Percentiles rank a stretch among this genome's conserved stretches.
Evolutionary conservation across 1,140 invertebrate genomes (phyloP).

Genomic region (Bombyx mandarina): DNA sequence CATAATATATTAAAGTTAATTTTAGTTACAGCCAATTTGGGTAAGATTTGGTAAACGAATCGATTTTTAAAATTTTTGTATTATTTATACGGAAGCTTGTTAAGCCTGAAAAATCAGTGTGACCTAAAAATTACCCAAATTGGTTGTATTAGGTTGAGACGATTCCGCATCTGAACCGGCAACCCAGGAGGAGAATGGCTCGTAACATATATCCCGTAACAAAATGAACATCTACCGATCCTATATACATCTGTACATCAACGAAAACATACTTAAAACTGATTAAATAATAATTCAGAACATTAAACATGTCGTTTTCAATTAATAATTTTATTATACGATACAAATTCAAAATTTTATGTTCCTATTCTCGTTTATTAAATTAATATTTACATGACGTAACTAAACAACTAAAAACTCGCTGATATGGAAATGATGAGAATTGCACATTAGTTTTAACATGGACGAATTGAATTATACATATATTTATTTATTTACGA

Average conservation of each 20-base stretch:
- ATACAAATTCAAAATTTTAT: slow-evolving; percentile 30
- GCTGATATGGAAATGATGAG: slow-evolving; percentile 64
- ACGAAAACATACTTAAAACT: slow-evolving; percentile 54
- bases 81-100: too few relatives aligned
- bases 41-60: too few relatives aligned
- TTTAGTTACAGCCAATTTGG: too few relatives aligned
- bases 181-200: too few relatives aligned
- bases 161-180: too few relatives aligned
- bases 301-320: slow-evolving; percentile 52
- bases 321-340: slow-evolving; percentile 51
- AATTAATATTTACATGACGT: slow-evolving; percentile 63
- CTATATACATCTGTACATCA: slow-evolving; percentile 68
- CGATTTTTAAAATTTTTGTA: too few relatives aligned
- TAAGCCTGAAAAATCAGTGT: too few relatives aligned
- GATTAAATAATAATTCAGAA: slow-evolving; percentile 52
- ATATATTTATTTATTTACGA: slow-evolving; percentile 16
- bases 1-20: too few relatives aligned
- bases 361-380: slow-evolving; percentile 37
- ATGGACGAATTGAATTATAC: slow-evolving; percentile 49
- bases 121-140: too few relatives aligned
- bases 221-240: slow-evolving; percentile 59
- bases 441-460: slow-evolving; percentile 59
- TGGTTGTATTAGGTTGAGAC: too few relatives aligned
- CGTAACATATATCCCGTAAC: slow-evolving; percentile 24
- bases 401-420: slow-evolving; percentile 60